phyloP scores from a whole-genome alignment of 2,888 invertebrate species.

The Nomada ferruginata region DNA sequence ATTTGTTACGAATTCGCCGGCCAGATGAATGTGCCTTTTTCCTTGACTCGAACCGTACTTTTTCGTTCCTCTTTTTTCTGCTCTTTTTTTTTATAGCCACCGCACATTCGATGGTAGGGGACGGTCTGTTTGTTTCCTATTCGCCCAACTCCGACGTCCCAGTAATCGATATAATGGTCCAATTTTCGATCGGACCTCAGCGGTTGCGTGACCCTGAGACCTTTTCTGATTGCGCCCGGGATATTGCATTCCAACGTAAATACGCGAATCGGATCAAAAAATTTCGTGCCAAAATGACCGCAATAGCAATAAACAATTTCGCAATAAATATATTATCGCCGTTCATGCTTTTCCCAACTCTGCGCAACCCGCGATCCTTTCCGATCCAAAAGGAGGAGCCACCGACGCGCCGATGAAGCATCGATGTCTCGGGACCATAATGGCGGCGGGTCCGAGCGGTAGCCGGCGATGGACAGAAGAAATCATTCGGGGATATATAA shows the following conservation, averaged over 20 bases:
- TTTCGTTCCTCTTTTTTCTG: conserved; percentile 13
- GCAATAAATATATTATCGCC: too few relatives aligned
- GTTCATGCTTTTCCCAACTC: too few relatives aligned
- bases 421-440: background rate
- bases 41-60: conserved; percentile 34
- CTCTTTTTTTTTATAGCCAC: conserved; percentile 1
- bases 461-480: background rate
- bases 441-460: background rate
- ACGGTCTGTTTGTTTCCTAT: background rate
- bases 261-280: too few relatives aligned
- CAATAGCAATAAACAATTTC: too few relatives aligned
- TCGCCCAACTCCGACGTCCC: too few relatives aligned
- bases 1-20: conserved; percentile 60
- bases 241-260: too few relatives aligned
- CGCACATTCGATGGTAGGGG: background rate
- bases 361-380: background rate
- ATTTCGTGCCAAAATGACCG: too few relatives aligned
- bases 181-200: background rate
- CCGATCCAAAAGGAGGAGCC: background rate
- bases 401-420: background rate
- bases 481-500: conserved; percentile 39
- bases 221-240: too few relatives aligned
- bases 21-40: conserved; percentile 57
- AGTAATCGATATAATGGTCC: conserved; percentile 27
- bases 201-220: too few relatives aligned